Evolutionary conservation across 1,140 invertebrate genomes (phyloP).

Genomic region (Parapsyche elsis): DNA sequence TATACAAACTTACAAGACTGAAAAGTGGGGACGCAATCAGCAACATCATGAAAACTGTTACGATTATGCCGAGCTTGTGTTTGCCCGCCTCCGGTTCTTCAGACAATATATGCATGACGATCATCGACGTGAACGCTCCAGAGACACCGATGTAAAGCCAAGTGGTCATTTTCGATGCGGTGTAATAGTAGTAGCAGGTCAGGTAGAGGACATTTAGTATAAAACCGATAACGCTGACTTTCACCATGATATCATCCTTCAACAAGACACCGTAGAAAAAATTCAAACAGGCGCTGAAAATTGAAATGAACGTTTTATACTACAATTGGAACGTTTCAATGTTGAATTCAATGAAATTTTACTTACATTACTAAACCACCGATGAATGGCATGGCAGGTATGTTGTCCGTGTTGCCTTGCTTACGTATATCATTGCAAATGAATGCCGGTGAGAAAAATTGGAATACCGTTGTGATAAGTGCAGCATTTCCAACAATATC

Average conservation of each 20-base stretch:
- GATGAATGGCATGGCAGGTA: conserved; percentile 76
- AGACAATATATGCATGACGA: conserved; percentile 72
- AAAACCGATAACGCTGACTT: conserved; percentile 78
- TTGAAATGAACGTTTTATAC: neutral
- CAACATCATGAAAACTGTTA: conserved; percentile 74
- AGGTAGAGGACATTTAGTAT: conserved; percentile 74
- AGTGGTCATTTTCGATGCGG: conserved; percentile 68
- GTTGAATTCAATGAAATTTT: conserved; percentile 2
- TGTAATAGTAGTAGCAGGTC: conserved; percentile 73
- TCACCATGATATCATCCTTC: conserved; percentile 77
- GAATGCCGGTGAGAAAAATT: conserved; percentile 74
- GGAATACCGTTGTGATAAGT: conserved; percentile 71
- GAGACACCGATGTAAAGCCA: conserved; percentile 69
- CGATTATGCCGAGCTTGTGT: conserved; percentile 75
- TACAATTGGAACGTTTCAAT: neutral
- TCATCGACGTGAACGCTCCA: conserved; percentile 67
- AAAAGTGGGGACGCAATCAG: conserved; percentile 78
- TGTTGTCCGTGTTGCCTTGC: conserved; percentile 71
- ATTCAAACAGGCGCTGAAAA: conserved; percentile 74
- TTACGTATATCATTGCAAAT: conserved; percentile 78
- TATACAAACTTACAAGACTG: conserved; percentile 74
- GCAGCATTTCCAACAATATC: conserved; percentile 67
- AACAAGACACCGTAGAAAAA: conserved; percentile 77
- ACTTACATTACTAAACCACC: conserved; percentile 82
- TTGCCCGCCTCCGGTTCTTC: conserved; percentile 74